Percentiles rank a stretch among this genome's conserved stretches.
These are phyloP conservation scores for Indicator maculatus DNA, from an alignment of 2,113 vertebrate genomes.

Conservation along the genomic window DNA sequence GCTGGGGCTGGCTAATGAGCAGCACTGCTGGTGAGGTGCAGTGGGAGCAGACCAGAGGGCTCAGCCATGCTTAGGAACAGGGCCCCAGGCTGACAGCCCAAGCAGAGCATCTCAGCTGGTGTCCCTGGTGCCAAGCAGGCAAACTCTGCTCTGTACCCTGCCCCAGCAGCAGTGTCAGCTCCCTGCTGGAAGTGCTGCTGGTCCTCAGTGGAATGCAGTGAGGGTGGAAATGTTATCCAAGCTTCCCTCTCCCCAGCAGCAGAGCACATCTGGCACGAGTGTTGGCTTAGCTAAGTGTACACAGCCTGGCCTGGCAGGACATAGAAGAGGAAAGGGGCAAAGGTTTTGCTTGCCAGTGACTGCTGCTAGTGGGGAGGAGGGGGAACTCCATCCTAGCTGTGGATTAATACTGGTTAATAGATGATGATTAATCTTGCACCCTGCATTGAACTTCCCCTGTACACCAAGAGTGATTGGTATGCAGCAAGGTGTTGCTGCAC, in stretches of 20 bases:
- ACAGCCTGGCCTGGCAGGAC: neutral
- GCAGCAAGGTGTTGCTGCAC: neutral
- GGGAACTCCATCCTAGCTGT: rapidly evolving
- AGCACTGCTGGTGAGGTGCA: rapidly evolving
- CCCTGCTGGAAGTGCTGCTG: neutral
- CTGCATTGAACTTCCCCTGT: neutral
- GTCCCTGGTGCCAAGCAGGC: neutral
- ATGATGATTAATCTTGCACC: neutral
- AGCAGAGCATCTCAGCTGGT: rapidly evolving
- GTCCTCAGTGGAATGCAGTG: neutral
- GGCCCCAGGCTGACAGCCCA: rapidly evolving
- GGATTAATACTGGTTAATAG: neutral
- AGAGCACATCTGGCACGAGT: neutral
- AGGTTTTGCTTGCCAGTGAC: neutral
- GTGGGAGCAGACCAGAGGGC: neutral
- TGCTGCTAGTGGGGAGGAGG: neutral
- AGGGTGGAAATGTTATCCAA: no score
- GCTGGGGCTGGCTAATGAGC: neutral
- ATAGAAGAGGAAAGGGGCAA: no score
- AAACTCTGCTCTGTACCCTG: neutral
- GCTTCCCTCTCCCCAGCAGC: neutral
- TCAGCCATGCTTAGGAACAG: neutral
- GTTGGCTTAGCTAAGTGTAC: rapidly evolving
- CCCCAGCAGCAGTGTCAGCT: neutral
- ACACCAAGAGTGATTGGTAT: neutral